These are phyloP conservation scores for Phortica okadai DNA, from an alignment of 2,888 invertebrate species.

Conservation along the genomic window DNA sequence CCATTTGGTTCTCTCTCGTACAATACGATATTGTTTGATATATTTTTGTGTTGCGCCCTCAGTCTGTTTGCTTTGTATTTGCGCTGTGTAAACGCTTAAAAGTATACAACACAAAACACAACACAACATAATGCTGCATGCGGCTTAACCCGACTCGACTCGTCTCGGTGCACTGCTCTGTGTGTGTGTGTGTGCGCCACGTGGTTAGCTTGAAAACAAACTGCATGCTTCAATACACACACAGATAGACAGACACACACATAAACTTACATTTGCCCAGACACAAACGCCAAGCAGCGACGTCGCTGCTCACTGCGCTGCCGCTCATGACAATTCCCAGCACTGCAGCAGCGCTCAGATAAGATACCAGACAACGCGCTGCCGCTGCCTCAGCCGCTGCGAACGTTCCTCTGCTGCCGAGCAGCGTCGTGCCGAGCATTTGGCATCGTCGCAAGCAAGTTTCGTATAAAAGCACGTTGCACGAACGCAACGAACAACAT, in stretches of 20 bases:
- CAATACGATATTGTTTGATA: no score
- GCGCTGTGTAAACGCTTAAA: constrained; percentile 3
- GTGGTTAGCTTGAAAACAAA: constrained; percentile 26
- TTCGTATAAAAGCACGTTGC: constrained; percentile 58
- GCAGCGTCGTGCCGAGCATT: constrained; percentile 22
- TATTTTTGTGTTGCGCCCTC: background rate
- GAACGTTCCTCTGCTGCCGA: constrained; percentile 18
- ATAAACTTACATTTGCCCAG: background rate
- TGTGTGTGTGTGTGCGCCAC: background rate
- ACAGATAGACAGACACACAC: constrained; percentile 19
- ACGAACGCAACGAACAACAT: constrained; percentile 58
- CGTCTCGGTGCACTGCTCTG: background rate
- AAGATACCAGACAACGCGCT: constrained; percentile 4
- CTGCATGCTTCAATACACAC: constrained; percentile 11
- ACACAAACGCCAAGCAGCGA: background rate
- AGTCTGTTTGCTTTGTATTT: background rate
- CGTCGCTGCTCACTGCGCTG: background rate
- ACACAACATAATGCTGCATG: constrained; percentile 28
- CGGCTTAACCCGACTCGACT: background rate
- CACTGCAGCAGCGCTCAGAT: background rate
- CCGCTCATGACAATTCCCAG: background rate
- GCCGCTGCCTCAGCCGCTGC: constrained; percentile 29
- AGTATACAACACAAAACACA: constrained; percentile 8
- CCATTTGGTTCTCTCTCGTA: no score
- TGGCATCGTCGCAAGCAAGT: constrained; percentile 3